These are phyloP conservation scores for Leptobrachium ailaonicum DNA, from an alignment of 2,113 vertebrate genomes.

Conservation along the genomic window DNA sequence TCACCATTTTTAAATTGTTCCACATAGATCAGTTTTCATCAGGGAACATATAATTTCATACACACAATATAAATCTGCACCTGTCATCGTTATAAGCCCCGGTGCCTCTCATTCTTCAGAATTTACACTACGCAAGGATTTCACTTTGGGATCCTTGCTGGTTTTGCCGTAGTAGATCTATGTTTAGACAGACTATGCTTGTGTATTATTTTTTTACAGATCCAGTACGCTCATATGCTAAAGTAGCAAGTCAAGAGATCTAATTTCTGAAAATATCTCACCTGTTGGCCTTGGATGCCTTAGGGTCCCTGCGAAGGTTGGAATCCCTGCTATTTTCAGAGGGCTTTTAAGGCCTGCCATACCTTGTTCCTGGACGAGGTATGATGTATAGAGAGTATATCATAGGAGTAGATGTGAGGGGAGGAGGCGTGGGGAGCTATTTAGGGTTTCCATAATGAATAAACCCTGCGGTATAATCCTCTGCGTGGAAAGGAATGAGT, in stretches of 20 bases:
- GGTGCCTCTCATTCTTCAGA: too few species aligned
- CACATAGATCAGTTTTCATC: too few species aligned
- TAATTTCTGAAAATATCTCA: conserved; percentile 20
- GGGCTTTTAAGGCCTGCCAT: conserved; percentile 41
- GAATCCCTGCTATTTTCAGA: conserved; percentile 45
- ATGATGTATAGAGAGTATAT: conserved; percentile 42
- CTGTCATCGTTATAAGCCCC: too few species aligned
- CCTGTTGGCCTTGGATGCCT: conserved; percentile 47
- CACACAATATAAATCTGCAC: too few species aligned
- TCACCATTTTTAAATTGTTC: too few species aligned
- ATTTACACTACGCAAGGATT: too few species aligned
- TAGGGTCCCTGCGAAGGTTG: conserved; percentile 32
- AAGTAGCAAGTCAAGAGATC: background rate
- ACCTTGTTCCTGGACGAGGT: conserved; percentile 40
- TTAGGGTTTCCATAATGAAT: background rate
- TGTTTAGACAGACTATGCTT: too few species aligned
- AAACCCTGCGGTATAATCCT: background rate
- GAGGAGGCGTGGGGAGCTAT: conserved; percentile 8
- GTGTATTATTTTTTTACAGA: too few species aligned
- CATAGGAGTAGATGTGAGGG: conserved; percentile 16
- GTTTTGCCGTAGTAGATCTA: too few species aligned
- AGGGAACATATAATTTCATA: too few species aligned
- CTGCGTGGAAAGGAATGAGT: background rate
- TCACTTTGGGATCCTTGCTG: too few species aligned
- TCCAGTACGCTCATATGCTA: too few species aligned